These are phyloP conservation scores for Heterodera schachtii DNA, from an alignment of 1,140 invertebrate genomes.

Conservation along the genomic window DNA sequence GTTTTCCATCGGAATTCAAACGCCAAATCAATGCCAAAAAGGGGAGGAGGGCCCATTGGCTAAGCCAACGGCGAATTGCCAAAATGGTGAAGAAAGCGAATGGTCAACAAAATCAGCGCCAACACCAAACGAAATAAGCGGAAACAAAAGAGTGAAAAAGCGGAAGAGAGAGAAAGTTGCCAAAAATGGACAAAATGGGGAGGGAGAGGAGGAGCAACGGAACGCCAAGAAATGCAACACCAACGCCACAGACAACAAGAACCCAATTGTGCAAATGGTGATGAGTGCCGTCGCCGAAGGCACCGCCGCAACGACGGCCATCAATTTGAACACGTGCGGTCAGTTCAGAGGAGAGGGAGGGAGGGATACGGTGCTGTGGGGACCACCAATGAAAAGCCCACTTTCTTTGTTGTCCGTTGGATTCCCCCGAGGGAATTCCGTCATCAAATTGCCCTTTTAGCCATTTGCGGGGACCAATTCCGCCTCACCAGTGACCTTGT, in stretches of 20 bases:
- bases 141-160: not conserved
- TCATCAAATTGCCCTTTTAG: slow-evolving; percentile 21
- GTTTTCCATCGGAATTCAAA: not conserved
- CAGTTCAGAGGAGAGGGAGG: not conserved
- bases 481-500: slow-evolving; percentile 36
- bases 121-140: not conserved
- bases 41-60: not conserved
- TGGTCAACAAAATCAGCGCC: not conserved
- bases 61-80: not conserved
- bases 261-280: slow-evolving; percentile 37
- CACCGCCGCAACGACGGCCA: not conserved
- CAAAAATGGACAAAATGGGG: not conserved
- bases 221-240: not conserved
- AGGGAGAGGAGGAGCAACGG: not conserved
- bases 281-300: not conserved
- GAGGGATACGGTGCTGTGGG: no score
- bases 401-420: no score
- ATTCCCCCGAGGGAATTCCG: not conserved
- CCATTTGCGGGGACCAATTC: slow-evolving; percentile 37
- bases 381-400: no score
- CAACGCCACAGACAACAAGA: not conserved
- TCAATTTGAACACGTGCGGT: slow-evolving; percentile 16
- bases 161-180: not conserved
- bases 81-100: not conserved
- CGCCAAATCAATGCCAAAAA: not conserved